These are phyloP conservation scores for Propithecus coquereli DNA, from an alignment of 2,113 vertebrate species.

Conservation along the genomic window DNA sequence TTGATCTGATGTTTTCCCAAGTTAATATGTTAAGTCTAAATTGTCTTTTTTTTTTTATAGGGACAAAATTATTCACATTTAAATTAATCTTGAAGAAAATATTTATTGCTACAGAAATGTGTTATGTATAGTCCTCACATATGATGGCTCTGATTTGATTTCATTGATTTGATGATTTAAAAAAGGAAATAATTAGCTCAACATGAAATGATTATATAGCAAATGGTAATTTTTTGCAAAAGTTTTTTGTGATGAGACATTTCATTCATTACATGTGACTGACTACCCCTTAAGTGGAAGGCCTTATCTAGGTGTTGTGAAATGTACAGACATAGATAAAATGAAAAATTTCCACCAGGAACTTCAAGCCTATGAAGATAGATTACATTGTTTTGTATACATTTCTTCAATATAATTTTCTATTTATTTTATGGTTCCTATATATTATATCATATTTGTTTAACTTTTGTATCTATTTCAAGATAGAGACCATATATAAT, in stretches of 20 bases:
- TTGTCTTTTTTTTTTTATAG: slow-evolving; percentile 83
- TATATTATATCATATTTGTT: not conserved
- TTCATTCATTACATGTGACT: not conserved
- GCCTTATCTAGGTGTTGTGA: not conserved
- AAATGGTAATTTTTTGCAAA: slow-evolving; percentile 39
- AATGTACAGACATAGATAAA: not conserved
- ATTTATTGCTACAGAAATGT: slow-evolving; percentile 77
- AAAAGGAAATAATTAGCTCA: slow-evolving; percentile 14
- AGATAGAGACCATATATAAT: not conserved
- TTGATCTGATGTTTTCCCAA: slow-evolving; percentile 84
- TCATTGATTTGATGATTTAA: slow-evolving; percentile 60
- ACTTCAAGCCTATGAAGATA: not conserved
- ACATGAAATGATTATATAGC: not conserved
- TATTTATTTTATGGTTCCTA: not conserved
- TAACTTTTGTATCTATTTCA: not conserved
- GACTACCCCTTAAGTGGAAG: not conserved
- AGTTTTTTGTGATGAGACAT: not conserved
- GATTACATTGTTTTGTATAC: not conserved
- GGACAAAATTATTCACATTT: slow-evolving; percentile 81
- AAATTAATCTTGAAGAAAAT: slow-evolving; percentile 82
- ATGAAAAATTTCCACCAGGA: not conserved
- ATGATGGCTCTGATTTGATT: slow-evolving; percentile 57
- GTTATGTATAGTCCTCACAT: slow-evolving; percentile 78
- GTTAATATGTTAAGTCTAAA: slow-evolving; percentile 85
- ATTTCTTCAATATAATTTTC: not conserved